Percentiles rank a stretch among this genome's conserved stretches.
phyloP scores from a whole-genome alignment of 2,113 vertebrate species.

The Solea solea region DNA sequence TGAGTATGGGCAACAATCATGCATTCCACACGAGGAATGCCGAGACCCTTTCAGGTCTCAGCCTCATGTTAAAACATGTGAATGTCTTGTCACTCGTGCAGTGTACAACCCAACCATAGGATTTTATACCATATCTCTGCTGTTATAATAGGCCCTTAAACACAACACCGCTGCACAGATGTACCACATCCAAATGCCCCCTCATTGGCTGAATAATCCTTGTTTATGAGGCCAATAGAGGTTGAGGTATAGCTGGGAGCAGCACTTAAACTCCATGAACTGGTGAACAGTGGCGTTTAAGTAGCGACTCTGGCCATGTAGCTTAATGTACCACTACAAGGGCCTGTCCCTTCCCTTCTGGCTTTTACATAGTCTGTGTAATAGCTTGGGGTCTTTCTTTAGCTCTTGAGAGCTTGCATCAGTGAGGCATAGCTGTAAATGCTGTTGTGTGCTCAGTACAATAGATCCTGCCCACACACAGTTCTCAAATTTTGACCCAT shows the following conservation, averaged over 20 bases:
- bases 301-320: slow-evolving; percentile 35
- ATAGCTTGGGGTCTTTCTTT: slow-evolving; percentile 34
- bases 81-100: slow-evolving; percentile 39
- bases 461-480: slow-evolving; percentile 44
- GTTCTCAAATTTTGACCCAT: slow-evolving; percentile 41
- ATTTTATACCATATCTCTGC: slow-evolving; percentile 22
- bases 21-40: slow-evolving; percentile 59
- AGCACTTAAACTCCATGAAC: slow-evolving; percentile 72
- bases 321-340: slow-evolving; percentile 60
- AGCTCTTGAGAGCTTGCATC: slow-evolving; percentile 50
- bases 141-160: slow-evolving; percentile 28
- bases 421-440: slow-evolving; percentile 42
- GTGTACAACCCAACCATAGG: slow-evolving; percentile 18
- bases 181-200: slow-evolving; percentile 41
- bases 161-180: slow-evolving; percentile 41
- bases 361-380: slow-evolving; percentile 51
- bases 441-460: slow-evolving; percentile 40
- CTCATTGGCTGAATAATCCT: slow-evolving; percentile 54
- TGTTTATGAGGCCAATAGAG: slow-evolving; percentile 63
- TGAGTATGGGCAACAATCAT: slow-evolving; percentile 57
- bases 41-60: slow-evolving; percentile 39
- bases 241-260: slow-evolving; percentile 56
- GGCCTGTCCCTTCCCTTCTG: slow-evolving; percentile 39
- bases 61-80: slow-evolving; percentile 47
- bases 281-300: slow-evolving; percentile 62